A percentile compares a stretch with the other conserved stretches of the same genome.
Conservation (phyloP, 2,797 vertebrate species). For the Epinephelus coioides region DNA sequence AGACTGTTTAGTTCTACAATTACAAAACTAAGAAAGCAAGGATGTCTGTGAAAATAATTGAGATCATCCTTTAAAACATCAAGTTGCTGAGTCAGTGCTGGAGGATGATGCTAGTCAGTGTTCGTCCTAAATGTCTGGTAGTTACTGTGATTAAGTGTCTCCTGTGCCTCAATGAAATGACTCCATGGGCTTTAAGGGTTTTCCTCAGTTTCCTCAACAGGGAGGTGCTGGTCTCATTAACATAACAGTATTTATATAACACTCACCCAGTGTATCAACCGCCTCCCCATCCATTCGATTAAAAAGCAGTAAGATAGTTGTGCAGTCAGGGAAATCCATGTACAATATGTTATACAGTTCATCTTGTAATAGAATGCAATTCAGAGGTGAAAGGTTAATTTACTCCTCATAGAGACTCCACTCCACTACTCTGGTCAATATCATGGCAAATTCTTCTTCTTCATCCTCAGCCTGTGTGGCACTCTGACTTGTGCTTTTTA, state of each 20-base stretch:
- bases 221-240: background rate
- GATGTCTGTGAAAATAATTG: background rate
- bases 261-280: slow-evolving; percentile 3
- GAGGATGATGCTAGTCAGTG: rapidly evolving
- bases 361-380: slow-evolving; percentile 1
- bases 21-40: background rate
- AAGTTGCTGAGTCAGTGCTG: background rate
- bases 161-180: background rate
- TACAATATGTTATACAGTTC: background rate
- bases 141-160: background rate
- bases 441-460: background rate
- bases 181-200: background rate
- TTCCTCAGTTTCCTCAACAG: background rate
- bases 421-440: background rate
- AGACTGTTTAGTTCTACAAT: background rate
- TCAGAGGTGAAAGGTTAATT: slow-evolving; percentile 45
- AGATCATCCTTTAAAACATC: background rate
- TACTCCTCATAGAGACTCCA: background rate
- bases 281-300: slow-evolving; percentile 1
- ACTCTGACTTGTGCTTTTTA: background rate
- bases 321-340: background rate
- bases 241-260: background rate
- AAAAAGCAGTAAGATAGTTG: background rate
- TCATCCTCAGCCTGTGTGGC: too few relatives aligned
- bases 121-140: background rate